A percentile compares a stretch with the other conserved stretches of the same genome.
Conservation (phyloP, 2,113 vertebrate genomes). For the Edolisoma coerulescens region DNA sequence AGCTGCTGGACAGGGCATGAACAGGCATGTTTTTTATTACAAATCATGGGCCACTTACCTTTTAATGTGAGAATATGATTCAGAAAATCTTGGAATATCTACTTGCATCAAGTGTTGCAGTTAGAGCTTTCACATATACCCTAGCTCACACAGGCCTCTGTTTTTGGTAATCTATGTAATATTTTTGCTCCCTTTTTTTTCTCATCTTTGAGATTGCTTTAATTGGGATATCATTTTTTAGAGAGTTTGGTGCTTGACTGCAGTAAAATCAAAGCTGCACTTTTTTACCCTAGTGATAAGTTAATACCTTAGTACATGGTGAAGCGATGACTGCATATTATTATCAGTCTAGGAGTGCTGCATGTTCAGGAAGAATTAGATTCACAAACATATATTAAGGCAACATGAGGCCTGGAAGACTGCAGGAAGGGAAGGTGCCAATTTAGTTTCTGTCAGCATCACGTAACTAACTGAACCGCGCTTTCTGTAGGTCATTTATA, state of each 20-base stretch:
- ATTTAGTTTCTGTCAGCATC: neutral
- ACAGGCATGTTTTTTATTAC: neutral
- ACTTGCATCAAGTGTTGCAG: neutral
- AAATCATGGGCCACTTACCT: accelerated
- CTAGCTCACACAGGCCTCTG: neutral
- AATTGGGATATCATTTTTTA: neutral
- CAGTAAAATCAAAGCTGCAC: neutral
- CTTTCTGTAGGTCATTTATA: neutral
- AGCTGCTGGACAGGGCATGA: neutral
- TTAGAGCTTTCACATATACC: neutral
- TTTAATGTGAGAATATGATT: neutral
- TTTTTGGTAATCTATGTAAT: neutral
- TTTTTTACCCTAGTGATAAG: neutral
- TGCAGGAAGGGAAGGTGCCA: neutral
- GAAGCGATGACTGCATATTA: neutral
- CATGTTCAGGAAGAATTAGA: neutral
- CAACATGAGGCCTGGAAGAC: neutral
- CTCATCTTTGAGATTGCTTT: neutral
- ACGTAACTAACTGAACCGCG: neutral
- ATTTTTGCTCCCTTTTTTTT: neutral
- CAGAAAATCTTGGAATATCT: neutral
- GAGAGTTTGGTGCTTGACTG: neutral
- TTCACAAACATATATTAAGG: neutral
- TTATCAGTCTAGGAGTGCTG: neutral
- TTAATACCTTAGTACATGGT: neutral